phyloP scores from a whole-genome alignment of 2,888 invertebrate species.

The Tetropium fuscum region DNA sequence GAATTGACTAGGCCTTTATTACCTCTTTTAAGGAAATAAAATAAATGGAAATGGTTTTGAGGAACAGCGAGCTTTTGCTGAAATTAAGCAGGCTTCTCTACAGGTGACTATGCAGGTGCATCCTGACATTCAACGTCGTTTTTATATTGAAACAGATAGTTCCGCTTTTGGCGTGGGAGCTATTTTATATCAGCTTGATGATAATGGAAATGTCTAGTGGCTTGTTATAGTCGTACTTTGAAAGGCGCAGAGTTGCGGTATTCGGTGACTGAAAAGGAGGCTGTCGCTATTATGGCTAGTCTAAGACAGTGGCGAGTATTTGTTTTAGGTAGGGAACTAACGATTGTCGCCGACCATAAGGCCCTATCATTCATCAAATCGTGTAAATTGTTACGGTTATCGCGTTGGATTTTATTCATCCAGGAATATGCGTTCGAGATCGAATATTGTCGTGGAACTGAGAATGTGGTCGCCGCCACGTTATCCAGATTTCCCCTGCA shows the following conservation, averaged over 20 bases:
- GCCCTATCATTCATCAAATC: slow-evolving; percentile 46
- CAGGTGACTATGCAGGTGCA: background rate
- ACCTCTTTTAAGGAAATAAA: background rate
- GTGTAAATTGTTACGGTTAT: slow-evolving; percentile 46
- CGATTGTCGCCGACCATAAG: slow-evolving; percentile 49
- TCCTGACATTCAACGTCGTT: slow-evolving; percentile 4
- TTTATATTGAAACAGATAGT: slow-evolving; percentile 23
- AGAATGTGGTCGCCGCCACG: background rate
- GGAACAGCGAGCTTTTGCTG: background rate
- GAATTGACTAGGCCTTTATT: background rate
- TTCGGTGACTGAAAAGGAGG: slow-evolving; percentile 40
- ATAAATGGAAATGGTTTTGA: slow-evolving; percentile 13
- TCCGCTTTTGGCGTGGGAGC: slow-evolving; percentile 18
- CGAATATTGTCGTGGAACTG: slow-evolving; percentile 12
- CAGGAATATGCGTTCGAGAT: slow-evolving; percentile 20
- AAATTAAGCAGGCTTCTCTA: slow-evolving; percentile 9
- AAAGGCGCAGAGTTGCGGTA: slow-evolving; percentile 27
- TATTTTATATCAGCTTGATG: slow-evolving; percentile 15
- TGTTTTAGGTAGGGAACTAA: slow-evolving; percentile 39
- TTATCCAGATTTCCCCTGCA: too few species aligned
- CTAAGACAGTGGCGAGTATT: slow-evolving; percentile 49
- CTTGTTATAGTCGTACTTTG: slow-evolving; percentile 29
- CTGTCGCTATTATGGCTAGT: slow-evolving; percentile 46
- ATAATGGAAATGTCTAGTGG: slow-evolving; percentile 1
- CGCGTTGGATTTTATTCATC: slow-evolving; percentile 24